Conservation (phyloP, 2,113 vertebrate species). For the Pandion haliaetus region DNA sequence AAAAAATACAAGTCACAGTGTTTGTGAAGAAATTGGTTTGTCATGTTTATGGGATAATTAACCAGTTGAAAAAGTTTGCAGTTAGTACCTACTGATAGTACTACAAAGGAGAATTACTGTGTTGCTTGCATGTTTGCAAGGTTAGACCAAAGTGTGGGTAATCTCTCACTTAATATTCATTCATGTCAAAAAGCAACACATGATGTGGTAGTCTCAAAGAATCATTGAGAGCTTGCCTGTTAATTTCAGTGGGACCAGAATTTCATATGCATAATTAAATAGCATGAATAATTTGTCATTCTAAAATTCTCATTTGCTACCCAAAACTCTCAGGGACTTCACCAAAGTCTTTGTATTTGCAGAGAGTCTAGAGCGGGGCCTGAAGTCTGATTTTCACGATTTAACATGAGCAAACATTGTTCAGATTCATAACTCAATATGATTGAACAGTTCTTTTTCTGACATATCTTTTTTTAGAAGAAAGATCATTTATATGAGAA, state of each 20-base stretch:
- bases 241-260: not conserved
- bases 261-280: not conserved
- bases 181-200: not conserved
- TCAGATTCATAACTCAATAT: not conserved
- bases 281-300: not conserved
- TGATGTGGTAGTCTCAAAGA: not conserved
- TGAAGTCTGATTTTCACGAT: not conserved
- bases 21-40: not conserved
- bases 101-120: not conserved
- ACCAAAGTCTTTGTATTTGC: not conserved
- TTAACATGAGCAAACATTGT: not conserved
- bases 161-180: not conserved
- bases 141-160: not conserved
- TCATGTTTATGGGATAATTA: not conserved
- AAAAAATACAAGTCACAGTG: not conserved
- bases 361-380: not conserved
- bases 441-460: not conserved
- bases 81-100: not conserved
- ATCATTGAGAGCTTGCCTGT: not conserved
- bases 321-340: not conserved
- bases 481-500: not conserved
- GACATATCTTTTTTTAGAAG: not conserved
- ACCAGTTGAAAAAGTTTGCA: not conserved
- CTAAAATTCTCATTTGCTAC: not conserved
- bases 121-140: not conserved